Evolutionary conservation across 2,113 vertebrate genomes (phyloP), one percentile per base, ranked within the genome.

Genomic region (Montifringilla adamsi): DNA sequence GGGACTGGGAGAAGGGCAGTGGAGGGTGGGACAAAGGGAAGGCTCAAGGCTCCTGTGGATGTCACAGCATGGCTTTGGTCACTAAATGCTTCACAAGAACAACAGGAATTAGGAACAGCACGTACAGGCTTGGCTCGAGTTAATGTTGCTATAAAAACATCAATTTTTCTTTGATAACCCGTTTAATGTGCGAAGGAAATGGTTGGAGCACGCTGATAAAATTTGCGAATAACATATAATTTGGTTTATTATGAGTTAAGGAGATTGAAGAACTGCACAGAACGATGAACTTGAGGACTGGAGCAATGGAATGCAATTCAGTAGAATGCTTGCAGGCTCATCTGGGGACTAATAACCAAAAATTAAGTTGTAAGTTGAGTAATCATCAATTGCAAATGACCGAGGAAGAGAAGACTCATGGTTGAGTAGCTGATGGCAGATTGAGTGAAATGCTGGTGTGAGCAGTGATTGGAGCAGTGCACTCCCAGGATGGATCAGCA

Each of bases 361-460:
- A 95, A 95, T 93, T 46, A 96, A 95, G 68, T 96, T 95, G 94
- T 92, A 95, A 94, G 93, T 76, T 88, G 79, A 86, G 68, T 70
- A 92, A 90, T 96, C 76, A 92, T 84, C 92, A 74, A 28, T 87
- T 86, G 88, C 83, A 92, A 89, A 94, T 86, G 94, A 96, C 39
- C 0, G 8, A 86, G 56, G 92, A 76, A 94, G 64, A 77, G 86
- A 67, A 77, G 73, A 70, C 50, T 92, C 46, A 47, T 16, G 15
- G 72, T 1, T 86, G 83, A 92, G 91, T 33, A 80, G 82, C 30
- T 92, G 88, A 33, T 70, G 43, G 69, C 72, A 86, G 85, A 86
- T 58, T 74, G 91, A 27, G 16, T 86, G 92, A 70, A 81, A 55
- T 15, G 72, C 70, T 77, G 2, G 50, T 41, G 66, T 87, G 92